Conservation (phyloP, 1,140 invertebrate species). For the Drosophila orena region DNA sequence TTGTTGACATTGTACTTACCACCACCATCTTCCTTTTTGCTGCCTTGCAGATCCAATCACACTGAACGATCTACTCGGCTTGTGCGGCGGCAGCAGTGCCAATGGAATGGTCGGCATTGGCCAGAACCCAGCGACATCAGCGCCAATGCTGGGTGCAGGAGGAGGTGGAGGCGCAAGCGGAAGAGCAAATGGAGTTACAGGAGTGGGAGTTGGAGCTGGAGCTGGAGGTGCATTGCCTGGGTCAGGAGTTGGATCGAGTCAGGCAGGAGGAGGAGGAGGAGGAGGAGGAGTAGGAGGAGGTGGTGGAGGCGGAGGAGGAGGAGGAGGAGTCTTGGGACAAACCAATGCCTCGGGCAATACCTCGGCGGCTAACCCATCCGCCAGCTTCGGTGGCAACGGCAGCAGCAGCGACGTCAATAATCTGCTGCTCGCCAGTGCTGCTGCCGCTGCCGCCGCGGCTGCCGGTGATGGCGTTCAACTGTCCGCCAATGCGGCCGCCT, state of each 20-base stretch:
- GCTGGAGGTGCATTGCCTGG: constrained; percentile 1
- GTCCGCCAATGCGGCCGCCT: constrained; percentile 59
- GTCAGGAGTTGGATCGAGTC: constrained; percentile 8
- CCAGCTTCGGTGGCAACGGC: constrained; percentile 59
- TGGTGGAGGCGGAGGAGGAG: constrained; percentile 12
- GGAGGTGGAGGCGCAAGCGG: neutral
- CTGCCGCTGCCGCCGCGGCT: constrained; percentile 57
- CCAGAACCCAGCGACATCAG: constrained; percentile 15
- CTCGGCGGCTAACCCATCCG: constrained; percentile 34
- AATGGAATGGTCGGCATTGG: constrained; percentile 31
- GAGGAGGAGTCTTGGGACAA: constrained; percentile 7
- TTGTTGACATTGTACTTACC: constrained; percentile 56
- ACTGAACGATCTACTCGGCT: constrained; percentile 79
- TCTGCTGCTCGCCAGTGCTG: constrained; percentile 65
- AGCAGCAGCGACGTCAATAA: constrained; percentile 68
- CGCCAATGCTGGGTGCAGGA: neutral
- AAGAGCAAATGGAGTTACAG: constrained; percentile 14
- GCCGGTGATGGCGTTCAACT: constrained; percentile 66
- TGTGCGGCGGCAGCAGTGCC: constrained; percentile 57
- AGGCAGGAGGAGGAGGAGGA: constrained; percentile 20
- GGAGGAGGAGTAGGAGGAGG: constrained; percentile 15
- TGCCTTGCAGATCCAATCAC: constrained; percentile 77
- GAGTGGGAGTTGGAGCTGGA: constrained; percentile 10
- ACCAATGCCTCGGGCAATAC: constrained; percentile 31
- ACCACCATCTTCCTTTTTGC: neutral